Conservation (phyloP, 2,113 vertebrate genomes). For the Trogon surrucura region DNA sequence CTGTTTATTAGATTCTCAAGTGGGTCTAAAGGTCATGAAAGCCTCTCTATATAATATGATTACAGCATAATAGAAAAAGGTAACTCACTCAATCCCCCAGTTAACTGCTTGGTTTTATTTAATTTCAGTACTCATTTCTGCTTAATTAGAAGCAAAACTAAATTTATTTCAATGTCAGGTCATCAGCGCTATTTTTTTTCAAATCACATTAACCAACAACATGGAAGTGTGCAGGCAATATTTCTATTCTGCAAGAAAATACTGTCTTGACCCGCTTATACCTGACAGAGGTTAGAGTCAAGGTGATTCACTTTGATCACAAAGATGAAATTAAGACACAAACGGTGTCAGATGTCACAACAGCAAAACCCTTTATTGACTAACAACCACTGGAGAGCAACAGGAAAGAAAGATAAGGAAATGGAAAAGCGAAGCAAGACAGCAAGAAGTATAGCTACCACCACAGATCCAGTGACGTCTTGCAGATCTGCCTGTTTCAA, state of each 20-base stretch:
- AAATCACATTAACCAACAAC: neutral
- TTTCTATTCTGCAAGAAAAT: neutral
- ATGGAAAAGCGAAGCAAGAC: too few species aligned
- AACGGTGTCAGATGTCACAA: too few species aligned
- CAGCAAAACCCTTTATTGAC: too few species aligned
- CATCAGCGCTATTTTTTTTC: neutral
- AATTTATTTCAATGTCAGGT: slow-evolving; percentile 17
- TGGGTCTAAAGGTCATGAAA: slow-evolving; percentile 38
- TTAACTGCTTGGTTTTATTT: slow-evolving; percentile 19
- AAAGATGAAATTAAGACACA: too few species aligned
- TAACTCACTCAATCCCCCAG: neutral
- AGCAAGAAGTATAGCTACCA: too few species aligned
- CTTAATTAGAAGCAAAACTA: slow-evolving; percentile 36
- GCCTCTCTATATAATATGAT: neutral
- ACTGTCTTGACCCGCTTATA: too few species aligned
- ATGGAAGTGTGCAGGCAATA: neutral
- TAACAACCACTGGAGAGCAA: too few species aligned
- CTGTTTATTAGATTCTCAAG: slow-evolving; percentile 28
- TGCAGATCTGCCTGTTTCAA: too few species aligned
- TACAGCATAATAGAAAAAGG: slow-evolving; percentile 3
- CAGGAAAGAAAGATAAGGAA: too few species aligned
- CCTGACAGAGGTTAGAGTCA: too few species aligned
- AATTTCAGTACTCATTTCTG: slow-evolving; percentile 23
- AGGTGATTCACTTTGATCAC: too few species aligned
- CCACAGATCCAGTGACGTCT: too few species aligned